A percentile compares a stretch with the other conserved stretches of the same genome.
phyloP scores from a whole-genome alignment of 1,140 invertebrate species.

The Drosophila sechellia region DNA sequence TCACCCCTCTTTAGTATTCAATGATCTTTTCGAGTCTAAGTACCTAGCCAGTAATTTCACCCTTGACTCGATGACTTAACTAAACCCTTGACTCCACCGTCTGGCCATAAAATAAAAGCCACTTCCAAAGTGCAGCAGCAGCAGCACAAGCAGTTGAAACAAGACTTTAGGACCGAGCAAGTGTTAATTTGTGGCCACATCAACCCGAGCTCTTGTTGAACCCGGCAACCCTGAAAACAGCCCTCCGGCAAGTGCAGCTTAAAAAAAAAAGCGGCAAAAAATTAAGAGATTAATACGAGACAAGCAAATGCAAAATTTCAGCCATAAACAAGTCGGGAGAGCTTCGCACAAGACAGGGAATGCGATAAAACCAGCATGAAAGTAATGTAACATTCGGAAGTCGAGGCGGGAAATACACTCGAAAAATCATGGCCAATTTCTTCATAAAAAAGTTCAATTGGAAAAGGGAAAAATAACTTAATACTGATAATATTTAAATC shows the following conservation, averaged over 20 bases:
- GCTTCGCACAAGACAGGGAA: conserved; percentile 33
- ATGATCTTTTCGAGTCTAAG: neutral
- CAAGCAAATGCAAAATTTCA: conserved; percentile 61
- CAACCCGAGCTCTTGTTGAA: conserved; percentile 42
- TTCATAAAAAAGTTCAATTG: too few relatives aligned
- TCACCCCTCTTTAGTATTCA: neutral
- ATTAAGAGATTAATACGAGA: conserved; percentile 68
- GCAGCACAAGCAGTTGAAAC: conserved; percentile 23
- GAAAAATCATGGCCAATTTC: neutral
- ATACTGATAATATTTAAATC: too few relatives aligned
- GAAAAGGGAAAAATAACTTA: too few relatives aligned
- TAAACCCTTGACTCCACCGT: conserved; percentile 21
- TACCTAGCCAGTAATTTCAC: neutral
- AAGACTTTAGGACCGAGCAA: conserved; percentile 44
- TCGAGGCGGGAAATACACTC: conserved; percentile 8
- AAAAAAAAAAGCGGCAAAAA: conserved; percentile 45
- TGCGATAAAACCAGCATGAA: conserved; percentile 41
- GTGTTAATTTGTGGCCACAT: conserved; percentile 54
- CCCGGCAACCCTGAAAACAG: conserved; percentile 38
- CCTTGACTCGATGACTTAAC: conserved; percentile 14
- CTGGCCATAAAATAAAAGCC: conserved; percentile 29
- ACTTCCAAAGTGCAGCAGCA: conserved; percentile 53
- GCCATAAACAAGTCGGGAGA: conserved; percentile 58
- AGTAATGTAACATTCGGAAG: conserved; percentile 9
- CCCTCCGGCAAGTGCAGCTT: conserved; percentile 53